These are phyloP conservation scores for Odocoileus hemionus DNA, from an alignment of 2,113 vertebrate species.

Conservation along the genomic window DNA sequence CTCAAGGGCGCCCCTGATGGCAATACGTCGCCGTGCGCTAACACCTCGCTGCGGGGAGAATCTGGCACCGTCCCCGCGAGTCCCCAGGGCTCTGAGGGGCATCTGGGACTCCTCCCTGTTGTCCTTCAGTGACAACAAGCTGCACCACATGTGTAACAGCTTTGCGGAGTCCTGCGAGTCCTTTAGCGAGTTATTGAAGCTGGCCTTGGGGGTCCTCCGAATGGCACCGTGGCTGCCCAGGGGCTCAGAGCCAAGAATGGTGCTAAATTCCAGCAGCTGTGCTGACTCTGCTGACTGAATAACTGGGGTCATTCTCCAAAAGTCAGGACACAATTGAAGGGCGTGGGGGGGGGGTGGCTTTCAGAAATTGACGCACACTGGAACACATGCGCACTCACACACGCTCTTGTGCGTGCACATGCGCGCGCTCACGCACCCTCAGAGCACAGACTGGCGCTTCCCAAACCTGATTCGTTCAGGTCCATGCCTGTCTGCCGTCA, in stretches of 20 bases:
- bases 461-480: too few species aligned
- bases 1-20: not conserved
- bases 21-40: rapidly evolving
- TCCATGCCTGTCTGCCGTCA: rapidly evolving
- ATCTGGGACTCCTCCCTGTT: not conserved
- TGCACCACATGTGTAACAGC: rapidly evolving
- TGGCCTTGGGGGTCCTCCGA: not conserved
- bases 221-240: not conserved
- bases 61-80: not conserved
- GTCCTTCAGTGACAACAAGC: too few species aligned
- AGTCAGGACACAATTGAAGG: not conserved
- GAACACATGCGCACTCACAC: rapidly evolving
- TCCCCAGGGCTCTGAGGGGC: not conserved
- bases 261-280: not conserved
- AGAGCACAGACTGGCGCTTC: not conserved
- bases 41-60: rapidly evolving
- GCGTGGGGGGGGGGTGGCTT: rapidly evolving
- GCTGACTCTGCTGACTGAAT: too few species aligned
- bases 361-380: not conserved
- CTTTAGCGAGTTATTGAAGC: too few species aligned
- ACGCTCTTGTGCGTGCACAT: rapidly evolving
- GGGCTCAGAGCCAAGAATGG: not conserved
- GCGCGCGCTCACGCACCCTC: rapidly evolving
- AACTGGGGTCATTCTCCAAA: not conserved
- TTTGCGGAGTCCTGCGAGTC: not conserved